Evolutionary conservation across 2,113 vertebrate genomes (phyloP).

Genomic region (Tricholaema leucomelas): DNA sequence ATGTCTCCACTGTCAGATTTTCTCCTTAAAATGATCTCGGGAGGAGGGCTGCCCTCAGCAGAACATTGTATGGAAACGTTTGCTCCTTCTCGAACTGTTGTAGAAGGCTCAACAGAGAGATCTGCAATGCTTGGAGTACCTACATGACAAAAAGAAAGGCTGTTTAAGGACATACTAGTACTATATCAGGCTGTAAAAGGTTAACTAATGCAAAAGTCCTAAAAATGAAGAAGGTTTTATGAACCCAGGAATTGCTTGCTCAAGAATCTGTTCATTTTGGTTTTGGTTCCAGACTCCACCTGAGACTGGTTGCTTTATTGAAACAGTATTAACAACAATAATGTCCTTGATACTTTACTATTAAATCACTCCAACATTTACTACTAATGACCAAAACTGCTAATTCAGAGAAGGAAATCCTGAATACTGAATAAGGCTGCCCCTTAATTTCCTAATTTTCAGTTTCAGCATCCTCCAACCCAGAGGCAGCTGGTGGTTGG

Average conservation of each 20-base stretch:
- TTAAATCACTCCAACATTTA: background rate
- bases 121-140: conserved; percentile 20
- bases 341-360: background rate
- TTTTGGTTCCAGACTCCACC: background rate
- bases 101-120: conserved; percentile 40
- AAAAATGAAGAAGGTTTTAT: background rate
- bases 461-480: background rate
- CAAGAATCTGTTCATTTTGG: background rate
- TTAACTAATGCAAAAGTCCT: background rate
- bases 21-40: conserved; percentile 46
- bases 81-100: conserved; percentile 54
- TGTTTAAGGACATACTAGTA: background rate
- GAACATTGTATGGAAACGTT: conserved; percentile 52
- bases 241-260: background rate
- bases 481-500: background rate
- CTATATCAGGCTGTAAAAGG: background rate
- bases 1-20: background rate
- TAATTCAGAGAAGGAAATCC: background rate
- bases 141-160: background rate
- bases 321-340: background rate
- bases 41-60: conserved; percentile 29
- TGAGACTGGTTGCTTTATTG: background rate
- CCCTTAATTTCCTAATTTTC: background rate
- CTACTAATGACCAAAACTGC: background rate
- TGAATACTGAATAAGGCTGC: background rate